Conservation (phyloP, 2,888 invertebrate species). For the Ptychoptera albimana region DNA sequence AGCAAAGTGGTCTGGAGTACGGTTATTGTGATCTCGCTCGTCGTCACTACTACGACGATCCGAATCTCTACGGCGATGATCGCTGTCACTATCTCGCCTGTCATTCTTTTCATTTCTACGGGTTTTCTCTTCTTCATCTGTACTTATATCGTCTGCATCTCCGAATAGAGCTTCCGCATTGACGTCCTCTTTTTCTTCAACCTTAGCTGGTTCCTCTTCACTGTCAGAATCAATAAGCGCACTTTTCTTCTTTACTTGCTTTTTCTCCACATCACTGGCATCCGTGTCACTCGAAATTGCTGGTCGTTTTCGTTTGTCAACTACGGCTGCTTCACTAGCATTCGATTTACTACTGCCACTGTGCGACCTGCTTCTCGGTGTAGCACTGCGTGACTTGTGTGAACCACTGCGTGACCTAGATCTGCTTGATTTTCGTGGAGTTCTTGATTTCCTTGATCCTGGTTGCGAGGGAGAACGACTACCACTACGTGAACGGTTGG, state of each 20-base stretch:
- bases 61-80: conserved; percentile 12
- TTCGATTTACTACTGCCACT: conserved; percentile 13
- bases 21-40: conserved; percentile 25
- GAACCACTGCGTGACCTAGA: conserved; percentile 1
- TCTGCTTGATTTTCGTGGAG: background rate
- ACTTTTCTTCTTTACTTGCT: conserved; percentile 32
- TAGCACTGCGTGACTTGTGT: conserved; percentile 4
- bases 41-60: conserved; percentile 30
- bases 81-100: conserved; percentile 14
- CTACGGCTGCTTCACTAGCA: background rate
- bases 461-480: conserved; percentile 5
- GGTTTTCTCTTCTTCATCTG: conserved; percentile 52
- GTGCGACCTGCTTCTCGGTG: conserved; percentile 11
- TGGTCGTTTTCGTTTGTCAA: conserved; percentile 22
- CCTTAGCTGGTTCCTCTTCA: conserved; percentile 37
- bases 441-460: conserved; percentile 6
- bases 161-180: conserved; percentile 80
- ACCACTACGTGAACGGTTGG: conserved; percentile 15
- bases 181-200: conserved; percentile 14
- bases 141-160: conserved; percentile 84
- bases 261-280: conserved; percentile 22
- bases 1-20: conserved; percentile 1
- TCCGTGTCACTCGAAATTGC: conserved; percentile 34
- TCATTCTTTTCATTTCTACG: conserved; percentile 21
- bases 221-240: conserved; percentile 50